Evolutionary conservation across 1,140 invertebrate species (phyloP).

Genomic region (Branchinecta lynchi): DNA sequence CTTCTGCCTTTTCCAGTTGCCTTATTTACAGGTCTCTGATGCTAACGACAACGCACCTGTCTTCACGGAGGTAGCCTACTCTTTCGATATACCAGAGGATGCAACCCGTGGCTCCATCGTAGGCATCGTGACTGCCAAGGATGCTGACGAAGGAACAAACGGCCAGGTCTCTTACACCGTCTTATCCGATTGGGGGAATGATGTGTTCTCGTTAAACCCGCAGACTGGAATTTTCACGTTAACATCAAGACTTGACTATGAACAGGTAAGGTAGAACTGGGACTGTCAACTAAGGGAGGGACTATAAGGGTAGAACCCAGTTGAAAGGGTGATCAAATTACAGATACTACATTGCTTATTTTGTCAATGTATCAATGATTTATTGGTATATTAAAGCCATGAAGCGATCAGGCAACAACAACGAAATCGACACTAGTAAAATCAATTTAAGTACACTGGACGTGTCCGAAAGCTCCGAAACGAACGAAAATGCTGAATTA

Average conservation of each 20-base stretch:
- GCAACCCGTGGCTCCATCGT: constrained; percentile 57
- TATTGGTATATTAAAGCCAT: too few relatives aligned
- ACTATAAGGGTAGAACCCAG: too few relatives aligned
- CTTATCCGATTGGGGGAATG: constrained; percentile 82
- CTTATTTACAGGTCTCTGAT: constrained; percentile 56
- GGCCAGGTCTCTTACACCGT: constrained; percentile 73
- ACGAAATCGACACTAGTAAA: too few relatives aligned
- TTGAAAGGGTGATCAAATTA: too few relatives aligned
- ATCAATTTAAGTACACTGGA: too few relatives aligned
- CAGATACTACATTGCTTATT: too few relatives aligned
- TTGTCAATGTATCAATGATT: too few relatives aligned
- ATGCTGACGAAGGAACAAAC: constrained; percentile 68
- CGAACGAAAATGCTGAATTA: too few relatives aligned
- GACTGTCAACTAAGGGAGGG: too few relatives aligned
- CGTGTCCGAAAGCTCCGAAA: too few relatives aligned
- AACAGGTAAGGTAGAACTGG: constrained; percentile 47
- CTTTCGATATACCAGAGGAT: constrained; percentile 76
- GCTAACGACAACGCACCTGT: constrained; percentile 83
- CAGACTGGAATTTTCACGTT: constrained; percentile 75
- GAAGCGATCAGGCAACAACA: too few relatives aligned
- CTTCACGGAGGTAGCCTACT: constrained; percentile 68
- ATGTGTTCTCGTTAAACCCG: constrained; percentile 79
- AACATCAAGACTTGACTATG: constrained; percentile 75
- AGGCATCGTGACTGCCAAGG: constrained; percentile 61
- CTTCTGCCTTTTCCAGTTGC: too few relatives aligned